Evolutionary conservation across 1,140 invertebrate genomes (phyloP).

Genomic region (Drosophila busckii): DNA sequence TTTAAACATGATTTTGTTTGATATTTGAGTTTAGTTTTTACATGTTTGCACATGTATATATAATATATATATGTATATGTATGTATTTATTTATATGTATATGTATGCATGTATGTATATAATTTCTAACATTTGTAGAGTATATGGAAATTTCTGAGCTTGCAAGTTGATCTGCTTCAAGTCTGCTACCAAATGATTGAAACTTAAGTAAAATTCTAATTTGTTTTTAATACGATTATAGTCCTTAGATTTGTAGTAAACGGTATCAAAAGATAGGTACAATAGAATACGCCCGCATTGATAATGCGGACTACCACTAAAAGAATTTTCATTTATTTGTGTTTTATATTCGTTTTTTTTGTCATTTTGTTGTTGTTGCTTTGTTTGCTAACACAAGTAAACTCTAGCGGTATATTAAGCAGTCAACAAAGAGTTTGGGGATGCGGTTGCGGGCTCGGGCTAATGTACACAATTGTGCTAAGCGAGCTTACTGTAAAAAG

Average conservation of each 20-base stretch:
- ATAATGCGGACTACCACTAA: slow-evolving; percentile 60
- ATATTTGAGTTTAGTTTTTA: slow-evolving; percentile 38
- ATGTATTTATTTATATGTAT: slow-evolving; percentile 26
- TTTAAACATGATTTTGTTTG: slow-evolving; percentile 26
- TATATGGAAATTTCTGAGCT: slow-evolving; percentile 47
- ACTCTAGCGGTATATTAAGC: slow-evolving; percentile 7
- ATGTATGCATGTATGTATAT: slow-evolving; percentile 33
- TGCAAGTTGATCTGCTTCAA: slow-evolving; percentile 18
- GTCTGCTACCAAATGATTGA: slow-evolving; percentile 22
- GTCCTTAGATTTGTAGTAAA: slow-evolving; percentile 77
- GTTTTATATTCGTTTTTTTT: slow-evolving; percentile 12
- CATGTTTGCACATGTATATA: slow-evolving; percentile 38
- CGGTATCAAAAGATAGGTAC: slow-evolving; percentile 77
- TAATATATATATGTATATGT: slow-evolving; percentile 29
- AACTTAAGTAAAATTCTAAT: slow-evolving; percentile 21
- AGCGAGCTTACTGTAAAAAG: slow-evolving; percentile 44
- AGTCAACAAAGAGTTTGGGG: slow-evolving; percentile 48
- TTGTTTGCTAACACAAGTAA: too few relatives aligned
- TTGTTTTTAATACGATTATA: slow-evolving; percentile 60
- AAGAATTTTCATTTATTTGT: slow-evolving; percentile 44
- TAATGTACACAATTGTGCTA: slow-evolving; percentile 66
- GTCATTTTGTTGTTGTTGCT: slow-evolving; percentile 13
- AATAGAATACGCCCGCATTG: slow-evolving; percentile 59
- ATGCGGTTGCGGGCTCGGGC: slow-evolving; percentile 2
- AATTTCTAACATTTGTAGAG: slow-evolving; percentile 46